Evolutionary conservation across 2,113 vertebrate species (phyloP).

Genomic region (Callospermophilus lateralis): DNA sequence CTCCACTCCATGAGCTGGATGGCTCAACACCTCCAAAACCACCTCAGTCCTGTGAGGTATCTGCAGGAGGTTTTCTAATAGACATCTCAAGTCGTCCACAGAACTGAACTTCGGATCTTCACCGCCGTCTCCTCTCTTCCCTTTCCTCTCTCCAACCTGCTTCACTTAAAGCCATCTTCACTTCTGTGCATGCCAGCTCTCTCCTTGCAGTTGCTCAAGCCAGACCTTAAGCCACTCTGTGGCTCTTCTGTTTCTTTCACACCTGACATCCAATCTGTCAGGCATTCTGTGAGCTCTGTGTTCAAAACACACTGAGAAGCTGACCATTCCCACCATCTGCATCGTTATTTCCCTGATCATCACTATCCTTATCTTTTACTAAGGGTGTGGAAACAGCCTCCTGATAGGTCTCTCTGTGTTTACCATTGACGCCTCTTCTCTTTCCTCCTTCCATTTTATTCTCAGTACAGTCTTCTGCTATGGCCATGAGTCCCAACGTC

Average conservation of each 20-base stretch:
- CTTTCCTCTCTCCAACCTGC: neutral
- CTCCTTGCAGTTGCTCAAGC: neutral
- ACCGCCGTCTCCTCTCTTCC: too few species aligned
- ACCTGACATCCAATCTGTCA: neutral
- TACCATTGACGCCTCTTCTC: too few species aligned
- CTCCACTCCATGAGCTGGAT: neutral
- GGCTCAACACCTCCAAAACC: neutral
- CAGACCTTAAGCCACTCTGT: neutral
- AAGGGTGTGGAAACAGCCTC: neutral
- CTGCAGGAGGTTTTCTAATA: neutral
- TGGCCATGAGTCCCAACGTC: neutral
- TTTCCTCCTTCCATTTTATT: neutral
- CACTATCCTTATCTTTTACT: conserved; percentile 4
- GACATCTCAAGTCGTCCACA: neutral
- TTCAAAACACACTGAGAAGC: neutral
- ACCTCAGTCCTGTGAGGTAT: neutral
- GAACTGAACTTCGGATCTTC: neutral
- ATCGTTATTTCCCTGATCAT: neutral
- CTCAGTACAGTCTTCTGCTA: neutral
- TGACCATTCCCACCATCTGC: neutral
- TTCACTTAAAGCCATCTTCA: neutral
- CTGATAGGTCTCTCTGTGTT: neutral
- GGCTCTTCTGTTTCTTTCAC: conserved; percentile 34
- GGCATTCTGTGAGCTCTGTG: neutral
- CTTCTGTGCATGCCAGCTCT: neutral